These are phyloP conservation scores for Danio choprae DNA, from an alignment of 2,797 vertebrate genomes.

Conservation along the genomic window DNA sequence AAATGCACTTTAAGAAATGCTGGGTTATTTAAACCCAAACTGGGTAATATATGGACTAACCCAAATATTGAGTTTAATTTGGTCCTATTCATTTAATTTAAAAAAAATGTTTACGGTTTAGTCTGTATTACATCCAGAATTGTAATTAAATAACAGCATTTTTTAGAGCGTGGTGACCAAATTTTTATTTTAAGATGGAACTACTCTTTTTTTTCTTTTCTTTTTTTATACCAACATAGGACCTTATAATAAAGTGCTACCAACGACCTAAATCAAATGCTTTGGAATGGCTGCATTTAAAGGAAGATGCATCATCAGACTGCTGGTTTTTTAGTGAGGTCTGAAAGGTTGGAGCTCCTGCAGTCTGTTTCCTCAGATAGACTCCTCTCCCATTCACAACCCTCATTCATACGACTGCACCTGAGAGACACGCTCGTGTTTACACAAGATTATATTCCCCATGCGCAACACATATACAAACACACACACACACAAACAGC, in stretches of 20 bases:
- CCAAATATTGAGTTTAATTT: too few species aligned
- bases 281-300: slow-evolving; percentile 7
- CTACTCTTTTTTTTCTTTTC: too few species aligned
- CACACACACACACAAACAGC: slow-evolving; percentile 61
- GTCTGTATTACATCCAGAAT: too few species aligned
- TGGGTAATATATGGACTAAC: too few species aligned
- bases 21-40: too few species aligned
- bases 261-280: background rate
- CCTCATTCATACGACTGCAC: slow-evolving; percentile 70
- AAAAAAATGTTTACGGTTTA: too few species aligned
- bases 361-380: slow-evolving; percentile 45
- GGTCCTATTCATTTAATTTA: too few species aligned
- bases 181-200: too few species aligned
- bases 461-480: slow-evolving; percentile 61
- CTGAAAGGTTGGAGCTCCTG: slow-evolving; percentile 24
- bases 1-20: too few species aligned
- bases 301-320: slow-evolving; percentile 15
- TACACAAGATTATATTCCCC: slow-evolving; percentile 74
- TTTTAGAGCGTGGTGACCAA: too few species aligned
- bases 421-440: slow-evolving; percentile 73
- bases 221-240: background rate
- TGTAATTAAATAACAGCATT: too few species aligned
- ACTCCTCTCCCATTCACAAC: slow-evolving; percentile 36
- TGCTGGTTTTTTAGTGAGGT: slow-evolving; percentile 25
- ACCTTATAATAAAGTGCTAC: background rate